Conservation (phyloP, 2,888 invertebrate species). For the Drosophila percnosoma region DNA sequence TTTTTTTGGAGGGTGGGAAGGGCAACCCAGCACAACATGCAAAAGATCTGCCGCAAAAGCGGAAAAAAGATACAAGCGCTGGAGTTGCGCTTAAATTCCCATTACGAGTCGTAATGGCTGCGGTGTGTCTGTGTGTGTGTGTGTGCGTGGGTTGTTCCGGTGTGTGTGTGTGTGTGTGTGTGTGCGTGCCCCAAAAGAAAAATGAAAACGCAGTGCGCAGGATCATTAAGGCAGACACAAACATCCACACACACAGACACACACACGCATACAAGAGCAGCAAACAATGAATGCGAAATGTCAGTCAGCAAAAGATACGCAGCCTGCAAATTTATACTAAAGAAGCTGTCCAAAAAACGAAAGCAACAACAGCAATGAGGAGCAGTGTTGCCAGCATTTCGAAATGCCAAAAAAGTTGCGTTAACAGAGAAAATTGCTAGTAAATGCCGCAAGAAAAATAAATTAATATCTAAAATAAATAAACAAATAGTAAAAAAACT, state of each 20-base stretch:
- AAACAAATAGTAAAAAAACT: neutral
- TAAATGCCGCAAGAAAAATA: too few species aligned
- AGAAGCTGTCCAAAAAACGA: slow-evolving; percentile 58
- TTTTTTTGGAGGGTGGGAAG: neutral
- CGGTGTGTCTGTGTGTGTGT: slow-evolving; percentile 55
- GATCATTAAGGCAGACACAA: slow-evolving; percentile 74
- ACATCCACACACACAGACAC: slow-evolving; percentile 30
- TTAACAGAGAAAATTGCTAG: neutral
- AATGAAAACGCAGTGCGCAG: slow-evolving; percentile 81
- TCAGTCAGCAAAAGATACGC: slow-evolving; percentile 68
- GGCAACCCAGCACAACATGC: slow-evolving; percentile 65
- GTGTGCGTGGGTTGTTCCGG: slow-evolving; percentile 3
- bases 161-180: slow-evolving; percentile 23
- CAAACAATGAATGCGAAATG: slow-evolving; percentile 69
- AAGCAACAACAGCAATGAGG: slow-evolving; percentile 30
- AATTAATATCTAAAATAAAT: neutral
- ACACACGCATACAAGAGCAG: slow-evolving; percentile 23
- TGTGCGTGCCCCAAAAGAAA: slow-evolving; percentile 58
- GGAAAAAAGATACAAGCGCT: slow-evolving; percentile 65
- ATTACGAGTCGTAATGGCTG: slow-evolving; percentile 81
- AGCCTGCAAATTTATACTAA: slow-evolving; percentile 68
- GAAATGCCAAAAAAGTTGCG: neutral
- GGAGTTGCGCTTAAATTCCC: slow-evolving; percentile 79
- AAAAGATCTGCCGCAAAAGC: slow-evolving; percentile 78
- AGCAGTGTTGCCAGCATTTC: neutral